Base-by-base conservation (phyloP, 2,888 invertebrate genomes). In the Parnassius glacialis region DNA sequence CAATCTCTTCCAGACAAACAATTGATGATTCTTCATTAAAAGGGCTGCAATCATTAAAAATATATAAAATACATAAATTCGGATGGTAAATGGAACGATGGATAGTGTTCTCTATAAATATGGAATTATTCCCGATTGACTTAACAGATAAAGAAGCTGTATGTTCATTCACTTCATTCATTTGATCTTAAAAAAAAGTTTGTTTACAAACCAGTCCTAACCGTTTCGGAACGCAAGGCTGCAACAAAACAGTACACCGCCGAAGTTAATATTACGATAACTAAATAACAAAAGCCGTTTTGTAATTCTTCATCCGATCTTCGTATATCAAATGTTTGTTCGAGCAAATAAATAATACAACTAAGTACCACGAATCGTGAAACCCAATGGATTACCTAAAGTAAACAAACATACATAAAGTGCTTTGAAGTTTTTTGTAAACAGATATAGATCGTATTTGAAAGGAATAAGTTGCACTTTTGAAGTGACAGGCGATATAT, bases 371-470 rank as follows among this genome's bases (percentile, higher is more conserved):
- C 64, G 74, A 72, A 75, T 68, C 68, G 68, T 63, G 63, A 64
- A 66, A 66, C 71, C 73, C 72, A 74, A 73, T 74, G 74, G 75
- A 74, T 74, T 74, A 71, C 68, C 67, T 70, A 73, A 70, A 66
- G 72, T 71, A 77, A 74, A 76, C 73, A 76, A 73, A 73, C 70
- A 67, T 59, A 63, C 62, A 45, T 57, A 64, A 64, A 68, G 65
- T 65, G 65, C 67, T 67, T 66, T 65, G 53, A 61, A 50, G 48
- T 55, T 9, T 13, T 16, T n/a, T 7, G 20, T 34, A 42, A 47
- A 16, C 42, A 12, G 62, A 50, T 58, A 53, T 68, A 9, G 50
- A 63, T 67, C 57, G 41, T 68, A 60, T 25, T 1, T 0, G 11
- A 0, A 13, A 10, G 2, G 0, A 3, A 42, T 67, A 69, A 54